Base-by-base conservation (phyloP, 2,113 vertebrate species). In the Laticauda laticaudata region DNA sequence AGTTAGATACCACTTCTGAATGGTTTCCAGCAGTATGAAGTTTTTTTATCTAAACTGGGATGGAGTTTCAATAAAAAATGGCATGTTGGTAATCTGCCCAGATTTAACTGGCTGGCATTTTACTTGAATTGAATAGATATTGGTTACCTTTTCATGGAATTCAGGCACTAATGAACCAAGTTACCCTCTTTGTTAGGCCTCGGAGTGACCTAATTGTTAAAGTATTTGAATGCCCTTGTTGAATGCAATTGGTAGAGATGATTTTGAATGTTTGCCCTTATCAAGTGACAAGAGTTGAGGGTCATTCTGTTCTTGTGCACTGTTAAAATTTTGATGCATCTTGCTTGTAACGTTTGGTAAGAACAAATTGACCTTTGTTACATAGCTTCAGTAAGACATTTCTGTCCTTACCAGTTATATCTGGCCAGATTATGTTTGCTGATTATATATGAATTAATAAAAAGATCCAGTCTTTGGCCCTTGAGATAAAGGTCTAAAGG, bases 51-150 rank as follows among this genome's bases (percentile, higher is more conserved):
- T 81, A 81, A 43, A 81, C 7, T 43, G 34, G 34, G 15, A 81
- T 43, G 75, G 75, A 81, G 15, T 88, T 88, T 55, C n/a, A 54
- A 54, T 88, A 29, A 55, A n/a, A 53, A 54, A 57, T 90, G 89
- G 56, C 59, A 43, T 64, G 43, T 45, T 89, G 88, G 55, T 57
- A 43, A 21, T 24, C 54, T 88, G 54, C 88, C 88, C 39, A 90
- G 29, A 88, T n/a, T 81, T 88, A n/a, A 54, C 87, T 88, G 87
- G 45, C 87, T 88, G 87, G n/a, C 26, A 88, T 88, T 88, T 53
- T 55, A 29, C 15, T 54, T 88, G 87, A n/a, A 88, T 88, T 88
- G 87, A 53, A 88, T 88, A 20, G 24, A 88, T 54, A 57, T 18
- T 81, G 75, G 34, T 81, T 81, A 81, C 75, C 34, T 81, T 81